phyloP scores from a whole-genome alignment of 2,113 vertebrate species.

The human (Homo sapiens) region DNA sequence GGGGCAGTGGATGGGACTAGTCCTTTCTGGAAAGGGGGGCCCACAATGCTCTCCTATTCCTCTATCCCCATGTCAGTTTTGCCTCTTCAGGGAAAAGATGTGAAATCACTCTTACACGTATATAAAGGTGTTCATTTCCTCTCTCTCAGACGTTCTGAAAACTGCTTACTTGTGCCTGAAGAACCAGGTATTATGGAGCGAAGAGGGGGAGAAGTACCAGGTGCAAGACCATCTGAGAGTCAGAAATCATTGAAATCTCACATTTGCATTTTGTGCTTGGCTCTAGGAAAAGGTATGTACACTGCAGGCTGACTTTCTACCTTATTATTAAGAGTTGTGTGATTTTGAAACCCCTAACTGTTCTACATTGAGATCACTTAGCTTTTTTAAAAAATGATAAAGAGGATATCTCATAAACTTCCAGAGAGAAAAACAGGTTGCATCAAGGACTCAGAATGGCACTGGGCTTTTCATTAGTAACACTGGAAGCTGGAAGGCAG shows the following conservation, averaged over 20 bases:
- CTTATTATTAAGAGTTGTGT: background rate
- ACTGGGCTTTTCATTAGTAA: slow-evolving; percentile 21
- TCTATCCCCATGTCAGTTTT: background rate
- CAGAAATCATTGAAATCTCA: background rate
- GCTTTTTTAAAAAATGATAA: background rate
- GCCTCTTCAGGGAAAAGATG: background rate
- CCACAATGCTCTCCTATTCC: background rate
- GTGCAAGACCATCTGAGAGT: background rate
- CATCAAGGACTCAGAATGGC: background rate
- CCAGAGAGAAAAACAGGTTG: slow-evolving; percentile 15
- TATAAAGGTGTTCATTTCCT: background rate
- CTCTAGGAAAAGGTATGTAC: background rate
- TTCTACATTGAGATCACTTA: background rate
- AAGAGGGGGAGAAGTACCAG: background rate
- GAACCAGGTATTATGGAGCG: background rate
- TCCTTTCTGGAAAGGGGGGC: background rate
- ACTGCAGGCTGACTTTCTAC: background rate
- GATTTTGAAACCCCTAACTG: background rate
- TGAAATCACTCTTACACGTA: background rate
- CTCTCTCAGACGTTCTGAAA: background rate
- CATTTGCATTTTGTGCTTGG: background rate
- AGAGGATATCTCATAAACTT: slow-evolving; percentile 11
- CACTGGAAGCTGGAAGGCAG: background rate
- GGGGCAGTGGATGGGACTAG: background rate
- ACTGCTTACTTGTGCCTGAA: background rate